Conservation (phyloP, 2,797 vertebrate genomes). For the Onychomys torridus region DNA sequence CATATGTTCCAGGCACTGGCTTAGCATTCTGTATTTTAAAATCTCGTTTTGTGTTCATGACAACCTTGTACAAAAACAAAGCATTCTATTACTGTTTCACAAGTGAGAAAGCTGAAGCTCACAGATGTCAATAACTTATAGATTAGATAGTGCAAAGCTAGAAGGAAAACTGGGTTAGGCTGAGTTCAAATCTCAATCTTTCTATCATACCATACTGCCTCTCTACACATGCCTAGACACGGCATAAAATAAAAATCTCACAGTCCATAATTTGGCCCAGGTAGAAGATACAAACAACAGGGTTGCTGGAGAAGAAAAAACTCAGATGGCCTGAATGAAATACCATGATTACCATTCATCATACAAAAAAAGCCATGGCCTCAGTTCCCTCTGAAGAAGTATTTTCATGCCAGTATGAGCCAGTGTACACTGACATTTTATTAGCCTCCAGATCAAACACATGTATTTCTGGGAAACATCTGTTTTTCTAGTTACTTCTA, state of each 20-base stretch:
- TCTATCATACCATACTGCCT: not conserved
- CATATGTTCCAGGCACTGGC: not conserved
- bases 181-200: slow-evolving; percentile 50
- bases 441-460: not conserved
- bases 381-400: not conserved
- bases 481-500: slow-evolving; percentile 14
- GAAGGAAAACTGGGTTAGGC: slow-evolving; percentile 17
- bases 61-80: slow-evolving; percentile 33
- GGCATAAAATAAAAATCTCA: not conserved
- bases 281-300: not conserved
- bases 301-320: not conserved
- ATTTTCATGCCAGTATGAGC: not conserved
- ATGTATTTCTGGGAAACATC: not conserved
- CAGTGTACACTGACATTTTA: not conserved
- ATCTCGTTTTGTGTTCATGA: slow-evolving; percentile 51
- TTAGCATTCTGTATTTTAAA: slow-evolving; percentile 46
- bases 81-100: slow-evolving; percentile 51
- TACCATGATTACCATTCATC: not conserved
- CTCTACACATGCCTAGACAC: not conserved
- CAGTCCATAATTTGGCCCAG: not conserved
- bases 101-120: slow-evolving; percentile 64
- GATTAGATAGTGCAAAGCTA: slow-evolving; percentile 2
- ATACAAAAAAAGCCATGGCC: not conserved
- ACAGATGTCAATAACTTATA: slow-evolving; percentile 49
- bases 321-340: not conserved